A percentile compares a stretch with the other conserved stretches of the same genome.
Evolutionary conservation across 2,888 invertebrate genomes (phyloP).

Genomic region (Pogonocherus hispidulus): DNA sequence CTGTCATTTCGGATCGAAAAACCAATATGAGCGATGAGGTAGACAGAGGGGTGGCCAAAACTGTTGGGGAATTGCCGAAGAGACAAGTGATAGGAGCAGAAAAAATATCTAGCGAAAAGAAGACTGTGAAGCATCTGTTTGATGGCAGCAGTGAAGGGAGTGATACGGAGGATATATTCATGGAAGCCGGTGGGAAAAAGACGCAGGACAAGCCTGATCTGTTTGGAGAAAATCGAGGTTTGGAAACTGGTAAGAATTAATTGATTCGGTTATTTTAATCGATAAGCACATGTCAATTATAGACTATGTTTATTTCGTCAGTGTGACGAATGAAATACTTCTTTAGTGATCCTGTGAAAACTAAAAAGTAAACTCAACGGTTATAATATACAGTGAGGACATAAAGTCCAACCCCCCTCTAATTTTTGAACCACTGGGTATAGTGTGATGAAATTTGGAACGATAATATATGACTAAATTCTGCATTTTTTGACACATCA

Average conservation of each 20-base stretch:
- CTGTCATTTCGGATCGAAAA: neutral
- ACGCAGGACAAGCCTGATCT: neutral
- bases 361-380: too few relatives aligned
- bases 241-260: constrained; percentile 2
- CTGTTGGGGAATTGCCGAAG: neutral
- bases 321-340: too few relatives aligned
- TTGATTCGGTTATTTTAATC: too few relatives aligned
- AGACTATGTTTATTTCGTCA: too few relatives aligned
- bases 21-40: neutral
- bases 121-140: neutral
- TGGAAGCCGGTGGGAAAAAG: neutral
- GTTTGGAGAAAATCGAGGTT: neutral
- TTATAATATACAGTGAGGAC: too few relatives aligned
- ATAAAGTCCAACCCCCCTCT: too few relatives aligned
- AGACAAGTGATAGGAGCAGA: constrained; percentile 16
- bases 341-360: too few relatives aligned
- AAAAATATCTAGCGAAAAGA: constrained; percentile 1
- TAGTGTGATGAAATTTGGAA: too few relatives aligned
- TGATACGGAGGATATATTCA: constrained; percentile 5
- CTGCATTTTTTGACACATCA: too few relatives aligned
- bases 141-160: neutral
- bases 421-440: too few relatives aligned
- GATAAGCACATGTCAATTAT: too few relatives aligned
- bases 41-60: neutral
- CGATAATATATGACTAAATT: too few relatives aligned